Evolutionary conservation across 1,140 invertebrate genomes (phyloP).

Genomic region (Aphaenogaster rudis): DNA sequence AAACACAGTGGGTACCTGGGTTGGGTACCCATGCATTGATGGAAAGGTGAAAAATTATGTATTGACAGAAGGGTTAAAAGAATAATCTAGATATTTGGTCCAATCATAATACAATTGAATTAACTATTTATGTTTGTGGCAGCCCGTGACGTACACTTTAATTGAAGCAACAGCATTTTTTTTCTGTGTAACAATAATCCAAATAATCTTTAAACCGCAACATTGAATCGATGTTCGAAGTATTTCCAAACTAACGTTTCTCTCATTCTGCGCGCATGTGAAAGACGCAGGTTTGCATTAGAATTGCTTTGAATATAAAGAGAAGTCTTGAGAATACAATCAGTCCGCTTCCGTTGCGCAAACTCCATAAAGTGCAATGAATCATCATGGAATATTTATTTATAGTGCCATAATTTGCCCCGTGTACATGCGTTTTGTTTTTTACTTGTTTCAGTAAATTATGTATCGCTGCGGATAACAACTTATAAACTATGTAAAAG

Average conservation of each 20-base stretch:
- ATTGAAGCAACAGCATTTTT: too few species aligned
- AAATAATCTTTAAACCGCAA: background rate
- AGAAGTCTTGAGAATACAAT: background rate
- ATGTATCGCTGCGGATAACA: background rate
- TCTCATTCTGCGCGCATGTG: background rate
- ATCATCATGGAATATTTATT: conserved; percentile 25
- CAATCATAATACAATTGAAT: too few species aligned
- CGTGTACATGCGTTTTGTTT: background rate
- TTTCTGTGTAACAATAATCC: background rate
- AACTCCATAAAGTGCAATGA: background rate
- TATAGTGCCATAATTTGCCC: conserved; percentile 22
- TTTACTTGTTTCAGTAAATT: background rate
- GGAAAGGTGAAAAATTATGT: too few species aligned
- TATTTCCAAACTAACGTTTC: background rate
- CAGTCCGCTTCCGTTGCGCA: background rate
- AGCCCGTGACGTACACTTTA: too few species aligned
- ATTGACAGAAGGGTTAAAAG: too few species aligned
- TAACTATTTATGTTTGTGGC: too few species aligned
- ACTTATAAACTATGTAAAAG: background rate
- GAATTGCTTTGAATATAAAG: background rate
- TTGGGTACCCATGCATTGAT: too few species aligned
- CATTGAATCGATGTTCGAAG: background rate
- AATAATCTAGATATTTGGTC: too few species aligned
- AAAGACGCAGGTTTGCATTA: background rate
- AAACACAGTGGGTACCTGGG: too few species aligned